Percentiles rank a stretch among this genome's conserved stretches.
phyloP scores from a whole-genome alignment of 2,888 invertebrate species.

The Pemphredon lugubris region DNA sequence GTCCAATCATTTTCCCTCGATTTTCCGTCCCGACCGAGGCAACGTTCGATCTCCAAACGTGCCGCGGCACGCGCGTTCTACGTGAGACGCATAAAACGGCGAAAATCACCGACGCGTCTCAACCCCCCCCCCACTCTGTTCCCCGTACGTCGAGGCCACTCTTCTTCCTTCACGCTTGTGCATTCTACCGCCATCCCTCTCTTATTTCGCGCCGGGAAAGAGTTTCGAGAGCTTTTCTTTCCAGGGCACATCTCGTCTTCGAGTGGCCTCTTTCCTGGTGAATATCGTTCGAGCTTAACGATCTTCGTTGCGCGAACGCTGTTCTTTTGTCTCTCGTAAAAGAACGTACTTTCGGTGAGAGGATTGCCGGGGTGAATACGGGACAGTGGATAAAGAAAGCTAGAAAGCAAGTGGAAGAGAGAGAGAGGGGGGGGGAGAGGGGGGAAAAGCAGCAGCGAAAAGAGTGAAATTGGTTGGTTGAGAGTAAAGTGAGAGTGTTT shows the following conservation, averaged over 20 bases:
- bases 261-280: conserved; percentile 23
- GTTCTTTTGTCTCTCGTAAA: conserved; percentile 37
- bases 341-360: conserved; percentile 42
- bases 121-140: neutral
- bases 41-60: conserved; percentile 24
- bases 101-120: too few species aligned
- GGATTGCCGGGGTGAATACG: neutral
- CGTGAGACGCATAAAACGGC: conserved; percentile 38
- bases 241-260: conserved; percentile 38
- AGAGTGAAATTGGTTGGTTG: too few species aligned
- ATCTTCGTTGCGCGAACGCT: conserved; percentile 17
- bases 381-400: neutral
- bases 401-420: neutral
- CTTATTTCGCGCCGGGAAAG: conserved; percentile 6
- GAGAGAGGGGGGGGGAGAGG: conserved; percentile 4
- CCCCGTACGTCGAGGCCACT: too few species aligned
- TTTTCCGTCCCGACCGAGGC: conserved; percentile 21
- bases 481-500: too few species aligned
- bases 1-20: conserved; percentile 20
- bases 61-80: conserved; percentile 42
- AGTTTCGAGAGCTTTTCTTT: conserved; percentile 40
- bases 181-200: neutral
- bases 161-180: too few species aligned
- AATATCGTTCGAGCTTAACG: conserved; percentile 32
- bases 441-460: too few species aligned